Base-by-base conservation (phyloP, 1,140 invertebrate species). In the Lordiphosa stackelbergi region DNA sequence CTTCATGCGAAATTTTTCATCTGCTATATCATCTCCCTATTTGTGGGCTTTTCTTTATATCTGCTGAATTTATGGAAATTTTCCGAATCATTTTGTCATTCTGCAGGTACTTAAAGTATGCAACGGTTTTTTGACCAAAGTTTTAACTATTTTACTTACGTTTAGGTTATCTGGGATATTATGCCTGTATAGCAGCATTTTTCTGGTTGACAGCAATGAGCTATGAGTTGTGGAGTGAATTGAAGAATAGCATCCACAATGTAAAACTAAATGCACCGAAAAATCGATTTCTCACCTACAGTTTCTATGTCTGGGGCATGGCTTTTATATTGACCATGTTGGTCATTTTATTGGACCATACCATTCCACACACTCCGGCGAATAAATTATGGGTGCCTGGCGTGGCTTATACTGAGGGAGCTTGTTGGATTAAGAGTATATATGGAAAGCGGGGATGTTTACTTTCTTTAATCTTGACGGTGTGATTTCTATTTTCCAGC, bases 201-300 rank as follows among this genome's bases (percentile, higher is more conserved):
- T 91, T 92, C 48, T 95, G 94, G 94, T 91, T 95, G 64, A 93
- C 92, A 65, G 90, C 93, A 1, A 93, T 95, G 88, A 92, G 93
- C 54, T 91, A 92, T 66, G 93, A 95, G 72, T 91, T 94, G 35
- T 94, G 91, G 90, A 90, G 90, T 7, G 90, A 3, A 19, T 19
- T 19, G 2, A 19, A 19, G 3, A 3, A 19, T 19, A 19, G 2
- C 3, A 19, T 2, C 19, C 19, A 2, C 19, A 19, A 19, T 19
- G 3, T 19, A 3, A 2, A 19, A 3, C 19, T 2, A 19, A 19
- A 19, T 2, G 19, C 19, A 3, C 3, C 19, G 3, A 19, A 19
- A 2, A 19, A 19, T 19, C 19, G 19, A 90, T 58, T 93, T 93
- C 64, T 61, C 89, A 0, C 90, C 13, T 94, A 94, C 71, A 93